phyloP scores from a whole-genome alignment of 2,888 invertebrate genomes.

The Heliconius hortense region DNA sequence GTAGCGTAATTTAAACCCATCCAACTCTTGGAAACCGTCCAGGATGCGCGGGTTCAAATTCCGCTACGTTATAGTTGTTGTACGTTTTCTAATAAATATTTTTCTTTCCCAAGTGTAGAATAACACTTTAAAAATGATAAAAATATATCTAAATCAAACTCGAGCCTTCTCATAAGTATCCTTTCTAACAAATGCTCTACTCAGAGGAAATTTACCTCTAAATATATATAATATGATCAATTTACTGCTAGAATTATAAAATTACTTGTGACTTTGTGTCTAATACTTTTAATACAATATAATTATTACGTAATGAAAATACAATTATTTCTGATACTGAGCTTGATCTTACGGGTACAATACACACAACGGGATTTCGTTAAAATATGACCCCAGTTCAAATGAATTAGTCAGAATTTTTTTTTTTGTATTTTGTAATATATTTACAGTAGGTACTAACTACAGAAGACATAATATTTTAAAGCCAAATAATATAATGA shows the following conservation, averaged over 20 bases:
- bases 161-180: conserved; percentile 17
- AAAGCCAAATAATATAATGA: conserved; percentile 10
- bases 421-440: conserved; percentile 1
- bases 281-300: conserved; percentile 15
- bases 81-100: too few relatives aligned
- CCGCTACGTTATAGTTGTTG: too few relatives aligned
- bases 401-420: conserved; percentile 2
- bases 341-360: too few relatives aligned
- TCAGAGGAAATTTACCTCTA: conserved; percentile 33
- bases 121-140: background rate
- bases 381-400: conserved; percentile 38
- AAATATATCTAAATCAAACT: conserved; percentile 24
- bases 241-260: conserved; percentile 1
- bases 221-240: conserved; percentile 7
- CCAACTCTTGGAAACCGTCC: too few relatives aligned
- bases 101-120: too few relatives aligned
- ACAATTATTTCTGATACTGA: background rate
- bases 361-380: background rate
- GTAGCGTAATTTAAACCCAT: too few relatives aligned
- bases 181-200: conserved; percentile 31
- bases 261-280: conserved; percentile 3
- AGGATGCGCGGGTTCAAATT: too few relatives aligned
- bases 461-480: background rate
- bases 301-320: background rate
- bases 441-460: background rate